phyloP scores from a whole-genome alignment of 2,797 vertebrate species.

The Choloepus didactylus region DNA sequence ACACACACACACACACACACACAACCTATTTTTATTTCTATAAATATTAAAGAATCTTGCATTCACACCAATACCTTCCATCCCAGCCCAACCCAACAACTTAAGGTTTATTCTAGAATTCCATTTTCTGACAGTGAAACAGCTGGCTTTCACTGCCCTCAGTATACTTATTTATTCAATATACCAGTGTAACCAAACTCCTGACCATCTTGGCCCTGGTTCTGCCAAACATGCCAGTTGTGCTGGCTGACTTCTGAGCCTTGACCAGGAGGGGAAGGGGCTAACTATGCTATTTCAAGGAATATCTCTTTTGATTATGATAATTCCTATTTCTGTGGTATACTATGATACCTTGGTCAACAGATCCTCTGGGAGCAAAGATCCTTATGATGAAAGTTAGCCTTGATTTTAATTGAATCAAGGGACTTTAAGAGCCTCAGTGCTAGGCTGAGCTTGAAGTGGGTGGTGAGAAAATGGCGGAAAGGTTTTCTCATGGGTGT shows the following conservation, averaged over 20 bases:
- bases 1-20: neutral
- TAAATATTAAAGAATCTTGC: neutral
- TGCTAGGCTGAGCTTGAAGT: neutral
- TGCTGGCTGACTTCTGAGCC: neutral
- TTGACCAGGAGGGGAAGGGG: neutral
- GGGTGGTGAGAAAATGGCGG: neutral
- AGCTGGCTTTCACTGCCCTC: neutral
- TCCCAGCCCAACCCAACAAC: neutral
- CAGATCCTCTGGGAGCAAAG: neutral
- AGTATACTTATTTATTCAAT: neutral
- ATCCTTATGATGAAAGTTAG: neutral
- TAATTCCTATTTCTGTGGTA: neutral
- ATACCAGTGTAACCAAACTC: neutral
- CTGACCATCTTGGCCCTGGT: neutral
- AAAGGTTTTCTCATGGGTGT: neutral
- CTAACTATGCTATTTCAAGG: neutral
- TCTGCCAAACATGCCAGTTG: neutral
- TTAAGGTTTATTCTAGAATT: slow-evolving; percentile 16
- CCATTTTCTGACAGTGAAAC: neutral
- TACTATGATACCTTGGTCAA: neutral
- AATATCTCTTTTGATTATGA: neutral
- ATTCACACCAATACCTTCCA: neutral
- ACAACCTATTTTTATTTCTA: neutral
- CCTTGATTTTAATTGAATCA: neutral
- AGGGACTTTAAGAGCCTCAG: neutral